Percentiles rank a stretch among this genome's conserved stretches.
Conservation (phyloP, 2,888 invertebrate species). For the Embidobia sp. region DNA sequence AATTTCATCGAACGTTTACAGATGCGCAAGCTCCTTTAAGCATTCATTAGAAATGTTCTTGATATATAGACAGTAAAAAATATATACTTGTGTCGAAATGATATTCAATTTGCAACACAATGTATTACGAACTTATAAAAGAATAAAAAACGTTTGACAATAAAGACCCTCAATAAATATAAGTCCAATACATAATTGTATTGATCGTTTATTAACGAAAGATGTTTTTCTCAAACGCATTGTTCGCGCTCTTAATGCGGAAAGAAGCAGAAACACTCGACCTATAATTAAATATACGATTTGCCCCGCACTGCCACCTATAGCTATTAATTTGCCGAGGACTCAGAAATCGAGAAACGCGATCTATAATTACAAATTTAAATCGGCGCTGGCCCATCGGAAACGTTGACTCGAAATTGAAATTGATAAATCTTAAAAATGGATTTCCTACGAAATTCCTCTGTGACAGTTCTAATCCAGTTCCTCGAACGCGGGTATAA, state of each 20-base stretch:
- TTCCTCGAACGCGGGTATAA: constrained; percentile 55
- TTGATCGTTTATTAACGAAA: too few species aligned
- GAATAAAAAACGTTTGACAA: constrained; percentile 21
- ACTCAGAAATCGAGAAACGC: constrained; percentile 14
- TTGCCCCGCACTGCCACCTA: constrained; percentile 34
- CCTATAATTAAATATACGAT: constrained; percentile 32
- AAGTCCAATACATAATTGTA: constrained; percentile 25
- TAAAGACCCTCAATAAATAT: constrained; percentile 31
- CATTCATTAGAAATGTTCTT: constrained; percentile 48
- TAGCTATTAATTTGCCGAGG: constrained; percentile 30
- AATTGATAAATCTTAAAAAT: constrained; percentile 62
- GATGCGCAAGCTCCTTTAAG: background rate
- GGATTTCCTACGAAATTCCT: constrained; percentile 51
- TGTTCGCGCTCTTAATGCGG: too few species aligned
- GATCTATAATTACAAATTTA: constrained; percentile 57
- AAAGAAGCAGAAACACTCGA: background rate
- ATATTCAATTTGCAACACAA: constrained; percentile 7
- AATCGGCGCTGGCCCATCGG: constrained; percentile 17
- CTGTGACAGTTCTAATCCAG: constrained; percentile 56
- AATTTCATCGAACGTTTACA: constrained; percentile 46
- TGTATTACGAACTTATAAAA: constrained; percentile 35
- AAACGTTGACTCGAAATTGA: constrained; percentile 38
- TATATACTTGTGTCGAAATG: constrained; percentile 31
- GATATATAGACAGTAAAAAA: constrained; percentile 54
- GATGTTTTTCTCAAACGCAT: background rate